These are phyloP conservation scores for Teleopsis dalmanni DNA, from an alignment of 1,140 invertebrate species.

Conservation along the genomic window DNA sequence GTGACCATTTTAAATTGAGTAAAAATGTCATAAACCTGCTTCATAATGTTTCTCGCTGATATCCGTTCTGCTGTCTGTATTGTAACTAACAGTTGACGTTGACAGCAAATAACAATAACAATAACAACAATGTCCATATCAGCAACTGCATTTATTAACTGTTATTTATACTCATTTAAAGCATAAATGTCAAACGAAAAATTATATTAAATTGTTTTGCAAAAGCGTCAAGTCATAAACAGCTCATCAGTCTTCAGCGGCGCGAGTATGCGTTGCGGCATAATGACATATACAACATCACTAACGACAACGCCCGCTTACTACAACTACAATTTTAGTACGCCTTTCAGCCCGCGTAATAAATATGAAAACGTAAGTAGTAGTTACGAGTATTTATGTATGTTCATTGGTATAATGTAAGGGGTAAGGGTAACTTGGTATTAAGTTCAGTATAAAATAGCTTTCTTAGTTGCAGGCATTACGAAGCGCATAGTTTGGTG, in stretches of 20 bases:
- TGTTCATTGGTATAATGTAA: no score
- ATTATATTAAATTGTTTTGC: not conserved
- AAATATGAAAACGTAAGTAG: no score
- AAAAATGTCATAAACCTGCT: not conserved
- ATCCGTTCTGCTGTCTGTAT: not conserved
- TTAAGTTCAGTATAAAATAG: no score
- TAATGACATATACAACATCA: no score
- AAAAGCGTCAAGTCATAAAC: conserved; percentile 14
- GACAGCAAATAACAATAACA: not conserved
- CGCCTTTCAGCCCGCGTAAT: no score
- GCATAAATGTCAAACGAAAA: conserved; percentile 3
- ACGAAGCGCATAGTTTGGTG: conserved; percentile 1
- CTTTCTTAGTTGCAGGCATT: conserved; percentile 5
- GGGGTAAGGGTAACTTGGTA: no score
- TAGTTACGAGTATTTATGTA: no score
- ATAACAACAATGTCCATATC: conserved; percentile 5
- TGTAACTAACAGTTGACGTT: not conserved
- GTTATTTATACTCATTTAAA: conserved; percentile 3
- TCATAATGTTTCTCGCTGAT: not conserved
- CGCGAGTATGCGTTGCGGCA: conserved; percentile 4
- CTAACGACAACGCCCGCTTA: no score
- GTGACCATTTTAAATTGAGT: not conserved
- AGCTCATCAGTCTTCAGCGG: conserved; percentile 12
- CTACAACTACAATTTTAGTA: no score
- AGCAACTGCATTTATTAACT: conserved; percentile 3